A percentile compares a stretch with the other conserved stretches of the same genome.
phyloP scores from a whole-genome alignment of 2,888 invertebrate species.

The Exephanes ischioxanthus region DNA sequence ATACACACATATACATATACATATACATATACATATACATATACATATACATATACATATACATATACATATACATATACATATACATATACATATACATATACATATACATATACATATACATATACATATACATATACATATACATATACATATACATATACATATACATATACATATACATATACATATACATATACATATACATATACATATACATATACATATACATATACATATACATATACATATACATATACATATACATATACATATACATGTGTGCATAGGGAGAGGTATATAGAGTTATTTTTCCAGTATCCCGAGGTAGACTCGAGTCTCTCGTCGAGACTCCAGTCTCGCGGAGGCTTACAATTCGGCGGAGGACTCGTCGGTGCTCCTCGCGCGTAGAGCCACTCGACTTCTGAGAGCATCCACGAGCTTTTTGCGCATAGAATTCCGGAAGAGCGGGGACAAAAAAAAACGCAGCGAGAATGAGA shows the following conservation, averaged over 20 bases:
- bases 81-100: too few species aligned
- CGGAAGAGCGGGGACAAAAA: conserved; percentile 38
- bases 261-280: too few species aligned
- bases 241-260: too few species aligned
- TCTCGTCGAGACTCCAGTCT: conserved; percentile 49
- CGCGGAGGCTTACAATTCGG: conserved; percentile 69
- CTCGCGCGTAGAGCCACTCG: conserved; percentile 55
- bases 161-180: not conserved
- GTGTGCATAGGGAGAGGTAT: not conserved
- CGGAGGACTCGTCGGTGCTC: conserved; percentile 68
- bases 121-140: conserved; percentile 4
- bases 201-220: conserved; percentile 5
- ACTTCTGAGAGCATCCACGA: conserved; percentile 61
- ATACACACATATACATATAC: not conserved
- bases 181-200: not conserved
- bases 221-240: too few species aligned
- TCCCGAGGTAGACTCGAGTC: conserved; percentile 61
- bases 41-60: conserved; percentile 6
- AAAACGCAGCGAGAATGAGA: conserved; percentile 9
- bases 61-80: not conserved
- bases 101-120: conserved; percentile 1
- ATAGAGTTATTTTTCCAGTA: conserved; percentile 58
- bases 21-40: too few species aligned
- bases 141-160: too few species aligned
- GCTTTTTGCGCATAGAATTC: conserved; percentile 56